phyloP scores from a whole-genome alignment of 2,888 invertebrate genomes.

The Drosophila histrio region DNA sequence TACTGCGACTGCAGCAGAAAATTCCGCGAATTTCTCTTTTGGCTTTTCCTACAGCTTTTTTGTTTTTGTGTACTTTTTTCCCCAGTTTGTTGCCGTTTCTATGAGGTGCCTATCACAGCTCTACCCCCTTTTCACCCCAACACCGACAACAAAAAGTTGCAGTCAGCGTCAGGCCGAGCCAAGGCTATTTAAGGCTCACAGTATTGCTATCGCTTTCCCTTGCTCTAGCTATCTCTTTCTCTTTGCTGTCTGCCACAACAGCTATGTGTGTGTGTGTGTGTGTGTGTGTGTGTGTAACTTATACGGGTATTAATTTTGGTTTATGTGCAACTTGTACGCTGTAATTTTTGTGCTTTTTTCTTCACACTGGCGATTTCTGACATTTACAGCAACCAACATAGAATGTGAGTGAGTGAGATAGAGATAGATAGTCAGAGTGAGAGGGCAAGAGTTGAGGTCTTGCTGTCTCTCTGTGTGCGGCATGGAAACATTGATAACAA shows the following conservation, averaged over 20 bases:
- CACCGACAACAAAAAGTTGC: slow-evolving; percentile 2
- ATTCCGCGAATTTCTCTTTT: slow-evolving; percentile 73
- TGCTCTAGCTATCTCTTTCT: slow-evolving; percentile 2
- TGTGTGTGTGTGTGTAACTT: slow-evolving; percentile 56
- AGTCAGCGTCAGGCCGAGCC: slow-evolving; percentile 14
- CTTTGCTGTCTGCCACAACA: slow-evolving; percentile 1
- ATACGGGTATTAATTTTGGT: slow-evolving; percentile 77
- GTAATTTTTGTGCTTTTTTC: slow-evolving; percentile 60
- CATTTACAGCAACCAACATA: slow-evolving; percentile 29
- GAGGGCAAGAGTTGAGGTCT: neutral
- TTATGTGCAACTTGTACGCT: slow-evolving; percentile 72
- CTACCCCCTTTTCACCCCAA: neutral
- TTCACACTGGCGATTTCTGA: slow-evolving; percentile 40
- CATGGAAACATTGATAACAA: slow-evolving; percentile 50
- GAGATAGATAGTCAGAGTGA: neutral
- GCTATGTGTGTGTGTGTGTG: neutral
- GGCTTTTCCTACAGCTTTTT: slow-evolving; percentile 36
- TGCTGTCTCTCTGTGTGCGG: neutral
- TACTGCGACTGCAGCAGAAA: slow-evolving; percentile 74
- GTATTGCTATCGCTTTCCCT: neutral
- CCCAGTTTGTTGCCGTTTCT: slow-evolving; percentile 42
- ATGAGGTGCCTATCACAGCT: slow-evolving; percentile 29
- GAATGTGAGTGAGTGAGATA: neutral
- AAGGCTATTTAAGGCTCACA: slow-evolving; percentile 47
- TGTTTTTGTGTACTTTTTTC: slow-evolving; percentile 4